Conservation (phyloP, 2,797 vertebrate genomes). For the Psittacula derbiana region DNA sequence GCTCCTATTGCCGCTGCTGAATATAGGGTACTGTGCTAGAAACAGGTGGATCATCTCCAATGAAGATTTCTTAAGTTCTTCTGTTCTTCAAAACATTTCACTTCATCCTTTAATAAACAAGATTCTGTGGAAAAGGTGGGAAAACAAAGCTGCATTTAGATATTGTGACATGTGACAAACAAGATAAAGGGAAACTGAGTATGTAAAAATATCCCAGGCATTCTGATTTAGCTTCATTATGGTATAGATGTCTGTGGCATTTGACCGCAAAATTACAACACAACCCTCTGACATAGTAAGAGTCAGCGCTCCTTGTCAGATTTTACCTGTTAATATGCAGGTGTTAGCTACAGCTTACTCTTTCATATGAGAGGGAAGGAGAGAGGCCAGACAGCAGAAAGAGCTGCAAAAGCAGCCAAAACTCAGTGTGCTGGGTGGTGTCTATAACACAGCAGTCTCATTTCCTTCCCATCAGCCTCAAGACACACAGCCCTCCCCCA, state of each 20-base stretch:
- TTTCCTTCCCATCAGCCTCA: neutral
- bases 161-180: neutral
- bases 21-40: neutral
- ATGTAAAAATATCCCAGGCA: neutral
- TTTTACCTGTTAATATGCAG: neutral
- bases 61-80: neutral
- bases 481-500: neutral
- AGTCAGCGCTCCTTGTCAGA: neutral
- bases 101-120: neutral
- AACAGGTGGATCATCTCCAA: rapidly evolving
- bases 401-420: neutral
- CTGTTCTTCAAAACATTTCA: neutral
- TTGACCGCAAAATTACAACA: neutral
- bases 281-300: neutral
- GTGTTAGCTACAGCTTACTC: neutral
- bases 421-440: neutral
- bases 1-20: neutral
- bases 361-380: neutral
- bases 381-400: neutral
- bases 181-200: neutral
- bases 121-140: neutral
- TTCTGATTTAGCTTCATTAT: neutral
- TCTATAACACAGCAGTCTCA: neutral
- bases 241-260: neutral
- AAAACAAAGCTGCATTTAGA: neutral